Evolutionary conservation across 2,888 invertebrate genomes (phyloP).

Genomic region (Boloria euphrosyne): DNA sequence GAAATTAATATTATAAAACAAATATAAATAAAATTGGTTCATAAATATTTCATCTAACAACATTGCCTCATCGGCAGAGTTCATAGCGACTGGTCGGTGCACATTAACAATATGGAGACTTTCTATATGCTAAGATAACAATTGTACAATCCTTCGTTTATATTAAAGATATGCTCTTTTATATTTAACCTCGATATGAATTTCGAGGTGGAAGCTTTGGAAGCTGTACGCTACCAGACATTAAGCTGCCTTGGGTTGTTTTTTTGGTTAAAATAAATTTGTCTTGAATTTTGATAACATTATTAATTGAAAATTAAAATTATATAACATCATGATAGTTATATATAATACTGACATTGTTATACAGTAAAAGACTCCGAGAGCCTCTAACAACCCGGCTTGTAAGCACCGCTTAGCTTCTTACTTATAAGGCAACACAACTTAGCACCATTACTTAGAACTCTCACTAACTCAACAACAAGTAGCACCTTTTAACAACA

Average conservation of each 20-base stretch:
- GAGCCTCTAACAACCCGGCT: background rate
- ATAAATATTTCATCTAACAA: conserved; percentile 3
- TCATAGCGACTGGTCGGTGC: conserved; percentile 31
- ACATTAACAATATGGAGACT: conserved; percentile 38
- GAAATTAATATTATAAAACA: background rate
- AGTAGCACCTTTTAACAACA: conserved; percentile 18
- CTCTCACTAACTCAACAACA: conserved; percentile 17
- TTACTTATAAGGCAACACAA: conserved; percentile 33
- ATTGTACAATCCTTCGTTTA: conserved; percentile 44
- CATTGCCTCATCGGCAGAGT: no score
- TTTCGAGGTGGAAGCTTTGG: conserved; percentile 32
- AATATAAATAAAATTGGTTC: background rate
- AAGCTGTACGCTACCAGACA: background rate
- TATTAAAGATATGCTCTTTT: conserved; percentile 48
- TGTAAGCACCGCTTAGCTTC: conserved; percentile 23
- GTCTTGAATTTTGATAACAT: no score
- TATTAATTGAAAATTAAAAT: no score
- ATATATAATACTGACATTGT: no score
- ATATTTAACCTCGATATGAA: conserved; percentile 44
- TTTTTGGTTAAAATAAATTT: no score
- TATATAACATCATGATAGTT: no score
- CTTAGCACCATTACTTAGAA: conserved; percentile 33
- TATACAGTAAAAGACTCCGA: no score
- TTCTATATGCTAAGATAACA: conserved; percentile 42
- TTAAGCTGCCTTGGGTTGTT: background rate